Conservation (phyloP, 2,113 vertebrate genomes). For the Cyrtonyx montezumae region DNA sequence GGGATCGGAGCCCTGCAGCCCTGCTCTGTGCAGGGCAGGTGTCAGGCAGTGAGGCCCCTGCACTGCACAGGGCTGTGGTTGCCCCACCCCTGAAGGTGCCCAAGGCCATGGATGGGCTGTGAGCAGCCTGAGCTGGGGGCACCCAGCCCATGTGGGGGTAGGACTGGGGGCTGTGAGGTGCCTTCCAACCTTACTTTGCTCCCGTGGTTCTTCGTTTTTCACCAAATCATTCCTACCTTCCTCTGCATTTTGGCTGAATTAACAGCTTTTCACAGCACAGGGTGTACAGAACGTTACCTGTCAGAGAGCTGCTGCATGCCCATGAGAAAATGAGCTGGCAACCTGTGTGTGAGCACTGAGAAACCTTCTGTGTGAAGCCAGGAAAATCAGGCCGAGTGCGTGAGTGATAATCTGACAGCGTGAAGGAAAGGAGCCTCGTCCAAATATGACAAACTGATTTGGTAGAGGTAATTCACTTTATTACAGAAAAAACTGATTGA, state of each 20-base stretch:
- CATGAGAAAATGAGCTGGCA: not conserved
- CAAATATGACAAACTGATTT: not conserved
- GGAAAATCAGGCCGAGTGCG: not conserved
- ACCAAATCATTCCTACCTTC: accelerated
- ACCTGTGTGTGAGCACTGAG: accelerated
- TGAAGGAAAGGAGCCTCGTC: not conserved
- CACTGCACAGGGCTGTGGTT: too few relatives aligned
- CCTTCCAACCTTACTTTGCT: not conserved
- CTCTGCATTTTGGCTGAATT: accelerated
- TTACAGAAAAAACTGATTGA: not conserved
- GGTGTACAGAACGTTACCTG: accelerated
- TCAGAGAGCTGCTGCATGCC: not conserved
- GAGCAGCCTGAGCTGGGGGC: too few relatives aligned
- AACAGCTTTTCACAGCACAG: not conserved
- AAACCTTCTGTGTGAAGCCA: accelerated
- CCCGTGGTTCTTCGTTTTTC: not conserved
- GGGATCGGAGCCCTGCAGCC: too few relatives aligned
- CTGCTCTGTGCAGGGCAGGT: too few relatives aligned
- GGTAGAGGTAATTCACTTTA: not conserved
- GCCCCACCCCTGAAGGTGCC: too few relatives aligned
- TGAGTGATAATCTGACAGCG: not conserved
- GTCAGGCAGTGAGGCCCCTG: too few relatives aligned
- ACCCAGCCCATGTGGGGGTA: too few relatives aligned
- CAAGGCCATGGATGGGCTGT: too few relatives aligned
- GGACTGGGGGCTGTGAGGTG: not conserved